These are phyloP conservation scores for Cyphomyrus discorhynchus DNA, from an alignment of 2,113 vertebrate species.

Conservation along the genomic window DNA sequence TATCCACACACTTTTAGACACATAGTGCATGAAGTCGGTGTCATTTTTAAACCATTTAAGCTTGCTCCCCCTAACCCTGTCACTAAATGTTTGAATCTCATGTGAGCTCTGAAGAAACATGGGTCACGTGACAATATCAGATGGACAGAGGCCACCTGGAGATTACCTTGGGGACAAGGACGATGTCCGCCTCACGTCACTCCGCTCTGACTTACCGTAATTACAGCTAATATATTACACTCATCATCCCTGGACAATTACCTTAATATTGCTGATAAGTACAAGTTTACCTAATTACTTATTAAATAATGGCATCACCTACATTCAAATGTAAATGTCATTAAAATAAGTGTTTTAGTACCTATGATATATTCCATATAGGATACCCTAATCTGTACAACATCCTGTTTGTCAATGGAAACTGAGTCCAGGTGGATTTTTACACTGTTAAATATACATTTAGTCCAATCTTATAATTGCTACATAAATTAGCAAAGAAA, in stretches of 20 bases:
- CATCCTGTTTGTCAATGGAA: neutral
- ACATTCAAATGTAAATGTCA: neutral
- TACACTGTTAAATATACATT: conserved; percentile 4
- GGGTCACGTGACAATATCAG: neutral
- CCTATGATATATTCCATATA: neutral
- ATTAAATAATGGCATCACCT: neutral
- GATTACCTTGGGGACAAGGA: neutral
- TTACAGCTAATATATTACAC: neutral
- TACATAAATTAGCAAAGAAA: neutral
- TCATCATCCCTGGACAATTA: neutral
- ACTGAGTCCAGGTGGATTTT: neutral
- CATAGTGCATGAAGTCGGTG: neutral
- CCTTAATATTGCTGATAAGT: neutral
- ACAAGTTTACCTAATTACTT: neutral
- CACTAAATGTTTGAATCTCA: neutral
- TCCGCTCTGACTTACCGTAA: neutral
- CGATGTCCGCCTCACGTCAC: neutral
- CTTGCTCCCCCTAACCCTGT: neutral
- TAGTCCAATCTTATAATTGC: neutral
- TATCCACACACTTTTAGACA: neutral
- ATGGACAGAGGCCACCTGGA: neutral
- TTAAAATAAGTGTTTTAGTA: neutral
- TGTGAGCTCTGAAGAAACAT: neutral
- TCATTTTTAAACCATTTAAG: neutral
- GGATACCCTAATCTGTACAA: neutral